Evolutionary conservation across 1,140 invertebrate species (phyloP).

Genomic region (Cotesia glomerata): DNA sequence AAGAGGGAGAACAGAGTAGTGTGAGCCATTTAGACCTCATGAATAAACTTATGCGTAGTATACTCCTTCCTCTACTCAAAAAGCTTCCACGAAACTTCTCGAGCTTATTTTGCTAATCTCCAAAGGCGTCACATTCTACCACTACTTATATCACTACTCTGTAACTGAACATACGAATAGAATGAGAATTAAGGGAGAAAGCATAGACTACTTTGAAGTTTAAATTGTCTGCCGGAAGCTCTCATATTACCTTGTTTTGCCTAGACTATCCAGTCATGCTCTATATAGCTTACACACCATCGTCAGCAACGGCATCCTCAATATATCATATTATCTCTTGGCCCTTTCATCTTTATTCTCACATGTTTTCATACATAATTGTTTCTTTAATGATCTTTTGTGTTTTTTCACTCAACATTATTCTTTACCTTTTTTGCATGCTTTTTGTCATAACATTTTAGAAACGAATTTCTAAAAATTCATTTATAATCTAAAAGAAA

Average conservation of each 20-base stretch:
- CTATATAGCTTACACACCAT: background rate
- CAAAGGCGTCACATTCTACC: background rate
- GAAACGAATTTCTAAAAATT: too few relatives aligned
- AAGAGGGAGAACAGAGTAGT: too few relatives aligned
- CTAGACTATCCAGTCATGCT: background rate
- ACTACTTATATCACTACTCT: background rate
- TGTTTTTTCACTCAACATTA: background rate
- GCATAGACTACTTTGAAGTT: constrained; percentile 19
- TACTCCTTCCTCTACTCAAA: background rate
- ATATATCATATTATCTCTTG: background rate
- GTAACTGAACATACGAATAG: background rate
- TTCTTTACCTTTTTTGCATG: background rate
- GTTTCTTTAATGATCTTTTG: background rate
- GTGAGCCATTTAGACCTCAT: constrained; percentile 1
- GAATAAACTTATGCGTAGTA: constrained; percentile 16
- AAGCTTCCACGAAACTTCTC: constrained; percentile 21
- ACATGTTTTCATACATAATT: constrained; percentile 13
- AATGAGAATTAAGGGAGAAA: background rate
- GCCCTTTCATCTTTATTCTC: constrained; percentile 12
- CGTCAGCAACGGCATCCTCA: background rate
- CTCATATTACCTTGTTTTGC: constrained; percentile 6
- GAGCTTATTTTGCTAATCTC: constrained; percentile 27
- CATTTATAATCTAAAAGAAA: too few relatives aligned
- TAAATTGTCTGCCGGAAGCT: constrained; percentile 26
- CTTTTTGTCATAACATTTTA: too few relatives aligned